Evolutionary conservation across 2,113 vertebrate species (phyloP), one percentile per base, ranked within the genome.

Genomic region (Rhinopomastus cyanomelas): DNA sequence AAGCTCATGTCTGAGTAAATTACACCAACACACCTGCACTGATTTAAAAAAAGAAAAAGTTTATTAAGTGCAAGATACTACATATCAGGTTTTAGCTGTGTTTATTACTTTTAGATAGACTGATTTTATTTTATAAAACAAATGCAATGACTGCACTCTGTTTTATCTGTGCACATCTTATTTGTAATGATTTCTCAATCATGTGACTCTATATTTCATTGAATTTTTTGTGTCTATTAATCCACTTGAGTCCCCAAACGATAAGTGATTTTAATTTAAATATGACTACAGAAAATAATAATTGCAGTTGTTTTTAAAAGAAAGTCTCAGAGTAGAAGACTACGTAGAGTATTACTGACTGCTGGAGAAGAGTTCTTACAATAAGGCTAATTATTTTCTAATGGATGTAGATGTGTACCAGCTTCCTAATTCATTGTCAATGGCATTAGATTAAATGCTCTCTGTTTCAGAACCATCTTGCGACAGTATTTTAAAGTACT

Each of bases 101-200:
- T 95, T 97, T 97, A 98, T 97, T 98, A 97, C 96, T 98, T 96
- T 96, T 79, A 92, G 93, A 96, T 96, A 88, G 76, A 83, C 64
- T 95, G 88, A 90, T 93, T 96, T 95, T 93, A 94, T 96, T 94
- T 95, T 93, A 81, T 72, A 77, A 96, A 96, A 95, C 85, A 95
- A 97, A 95, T 68, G 34, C 65, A 95, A 94, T 96, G 88, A 95
- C 87, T 96, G 51, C 57, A 60, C 18, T 94, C 53, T 95, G 49
- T 48, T 94, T 97, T 96, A 68, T 97, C 96, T 96, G 89, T 92
- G 65, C 89, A 95, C 94, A 97, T 57, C 92, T 97, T 92, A 94
- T 96, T 98, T 96, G 85, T 87, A 98, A 97, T 97, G 96, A 98
- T 98, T 97, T 97, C 94, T 96, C 76, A 91, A 88, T 93, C 94